Evolutionary conservation across 2,888 invertebrate genomes (phyloP).

Genomic region (Lissocephala sabroskyi): DNA sequence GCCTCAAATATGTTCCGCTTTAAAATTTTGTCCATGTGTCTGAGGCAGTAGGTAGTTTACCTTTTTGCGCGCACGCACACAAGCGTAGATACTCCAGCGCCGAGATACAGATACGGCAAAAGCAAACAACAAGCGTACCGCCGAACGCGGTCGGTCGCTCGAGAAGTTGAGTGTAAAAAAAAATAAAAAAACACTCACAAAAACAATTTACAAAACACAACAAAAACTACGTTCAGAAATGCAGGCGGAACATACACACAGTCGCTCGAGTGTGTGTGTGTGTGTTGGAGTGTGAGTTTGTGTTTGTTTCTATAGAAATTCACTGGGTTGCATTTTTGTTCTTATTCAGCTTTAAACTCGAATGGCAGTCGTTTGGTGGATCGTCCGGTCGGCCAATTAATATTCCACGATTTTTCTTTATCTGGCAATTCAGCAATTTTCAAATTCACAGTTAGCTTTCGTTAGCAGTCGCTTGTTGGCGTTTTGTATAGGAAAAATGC

Average conservation of each 20-base stretch:
- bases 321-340: constrained; percentile 40
- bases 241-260: constrained; percentile 24
- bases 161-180: too few species aligned
- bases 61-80: constrained; percentile 31
- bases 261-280: constrained; percentile 11
- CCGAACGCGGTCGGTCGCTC: too few species aligned
- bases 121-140: constrained; percentile 11
- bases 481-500: constrained; percentile 32
- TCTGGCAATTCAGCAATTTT: too few species aligned
- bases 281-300: constrained; percentile 2
- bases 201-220: background rate
- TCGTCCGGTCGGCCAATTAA: too few species aligned
- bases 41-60: constrained; percentile 65
- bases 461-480: too few species aligned
- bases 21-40: too few species aligned
- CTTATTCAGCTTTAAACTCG: constrained; percentile 29
- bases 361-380: background rate
- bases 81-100: background rate
- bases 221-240: constrained; percentile 22
- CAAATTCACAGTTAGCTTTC: too few species aligned
- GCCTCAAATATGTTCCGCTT: too few species aligned
- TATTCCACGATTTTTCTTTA: too few species aligned
- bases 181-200: constrained; percentile 10
- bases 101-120: constrained; percentile 1
- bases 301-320: constrained; percentile 35